A percentile compares a stretch with the other conserved stretches of the same genome.
Evolutionary conservation across 2,113 vertebrate genomes (phyloP).

Genomic region (Limanda limanda): DNA sequence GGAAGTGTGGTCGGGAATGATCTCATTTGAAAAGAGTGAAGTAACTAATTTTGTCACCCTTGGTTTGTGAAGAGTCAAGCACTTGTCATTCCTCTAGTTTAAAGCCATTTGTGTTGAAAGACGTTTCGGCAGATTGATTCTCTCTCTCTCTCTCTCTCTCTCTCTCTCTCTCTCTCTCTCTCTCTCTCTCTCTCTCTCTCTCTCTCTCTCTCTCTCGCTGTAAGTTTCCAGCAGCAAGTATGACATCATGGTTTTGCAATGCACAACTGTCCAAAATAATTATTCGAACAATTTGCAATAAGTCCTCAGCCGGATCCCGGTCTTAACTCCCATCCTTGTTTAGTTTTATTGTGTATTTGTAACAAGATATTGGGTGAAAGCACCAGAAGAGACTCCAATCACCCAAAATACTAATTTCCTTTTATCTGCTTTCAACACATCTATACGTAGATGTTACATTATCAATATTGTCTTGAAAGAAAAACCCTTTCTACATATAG

Average conservation of each 20-base stretch:
- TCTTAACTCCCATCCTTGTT: not conserved
- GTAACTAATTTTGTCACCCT: too few relatives aligned
- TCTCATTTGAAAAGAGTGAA: too few relatives aligned
- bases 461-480: too few relatives aligned
- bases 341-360: not conserved
- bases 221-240: not conserved
- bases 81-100: not conserved
- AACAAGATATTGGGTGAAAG: not conserved
- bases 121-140: not conserved
- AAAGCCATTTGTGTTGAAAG: not conserved
- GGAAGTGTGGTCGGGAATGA: too few relatives aligned
- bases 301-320: not conserved
- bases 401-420: too few relatives aligned
- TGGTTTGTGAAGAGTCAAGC: not conserved
- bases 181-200: not conserved
- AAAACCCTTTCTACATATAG: too few relatives aligned
- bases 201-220: not conserved
- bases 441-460: too few relatives aligned
- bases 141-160: too few relatives aligned
- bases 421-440: too few relatives aligned
- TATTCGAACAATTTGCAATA: not conserved
- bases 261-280: not conserved
- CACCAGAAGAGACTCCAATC: not conserved
- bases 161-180: too few relatives aligned
- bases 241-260: not conserved